Conservation (phyloP, 1,140 invertebrate species). For the Formica exsecta region DNA sequence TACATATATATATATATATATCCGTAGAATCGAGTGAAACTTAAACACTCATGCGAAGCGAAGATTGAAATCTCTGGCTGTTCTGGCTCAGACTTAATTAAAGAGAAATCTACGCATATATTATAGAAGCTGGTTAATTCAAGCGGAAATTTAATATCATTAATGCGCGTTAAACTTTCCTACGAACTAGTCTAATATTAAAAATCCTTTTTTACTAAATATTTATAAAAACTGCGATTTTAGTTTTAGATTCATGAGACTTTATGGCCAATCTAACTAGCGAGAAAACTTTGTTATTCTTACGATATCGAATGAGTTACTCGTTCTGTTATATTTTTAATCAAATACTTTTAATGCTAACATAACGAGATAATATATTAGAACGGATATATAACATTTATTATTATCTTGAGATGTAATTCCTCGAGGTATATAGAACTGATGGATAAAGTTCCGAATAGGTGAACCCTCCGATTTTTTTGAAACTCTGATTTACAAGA, state of each 20-base stretch:
- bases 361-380: background rate
- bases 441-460: too few species aligned
- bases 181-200: slow-evolving; percentile 39
- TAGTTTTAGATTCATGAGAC: slow-evolving; percentile 8
- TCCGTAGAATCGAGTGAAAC: slow-evolving; percentile 56
- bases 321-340: background rate
- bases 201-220: slow-evolving; percentile 23
- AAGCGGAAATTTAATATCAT: slow-evolving; percentile 17
- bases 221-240: slow-evolving; percentile 41
- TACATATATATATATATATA: background rate
- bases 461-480: too few species aligned
- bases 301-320: background rate
- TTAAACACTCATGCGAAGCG: slow-evolving; percentile 53
- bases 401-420: too few species aligned
- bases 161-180: slow-evolving; percentile 36
- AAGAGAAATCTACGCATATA: slow-evolving; percentile 48
- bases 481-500: too few species aligned
- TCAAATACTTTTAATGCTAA: slow-evolving; percentile 28
- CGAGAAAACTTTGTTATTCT: slow-evolving; percentile 15
- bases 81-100: slow-evolving; percentile 53
- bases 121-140: slow-evolving; percentile 44
- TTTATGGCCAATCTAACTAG: slow-evolving; percentile 28
- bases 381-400: background rate
- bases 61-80: slow-evolving; percentile 65
- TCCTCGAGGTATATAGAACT: too few species aligned